These are phyloP conservation scores for Eleutherodactylus coqui DNA, from an alignment of 2,797 vertebrate species.

Conservation along the genomic window DNA sequence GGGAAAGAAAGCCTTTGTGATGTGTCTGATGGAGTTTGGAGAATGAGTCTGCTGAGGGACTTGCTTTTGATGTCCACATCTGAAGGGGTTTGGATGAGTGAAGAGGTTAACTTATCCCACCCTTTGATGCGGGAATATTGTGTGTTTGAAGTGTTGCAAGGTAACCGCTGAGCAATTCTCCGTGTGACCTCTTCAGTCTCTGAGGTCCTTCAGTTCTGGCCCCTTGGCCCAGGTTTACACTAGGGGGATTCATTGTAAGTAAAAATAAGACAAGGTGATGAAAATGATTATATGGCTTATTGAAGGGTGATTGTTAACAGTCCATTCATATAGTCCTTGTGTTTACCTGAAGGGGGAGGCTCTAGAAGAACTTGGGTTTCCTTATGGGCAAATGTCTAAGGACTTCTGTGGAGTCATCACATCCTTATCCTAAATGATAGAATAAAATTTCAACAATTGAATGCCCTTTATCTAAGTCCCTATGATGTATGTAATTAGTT, in stretches of 20 bases:
- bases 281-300: constrained; percentile 18
- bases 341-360: background rate
- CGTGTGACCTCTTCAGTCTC: constrained; percentile 24
- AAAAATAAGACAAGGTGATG: constrained; percentile 28
- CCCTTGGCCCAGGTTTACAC: background rate
- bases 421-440: background rate
- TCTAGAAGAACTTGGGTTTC: background rate
- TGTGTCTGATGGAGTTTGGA: constrained; percentile 46
- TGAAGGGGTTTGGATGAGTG: constrained; percentile 34
- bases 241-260: constrained; percentile 17
- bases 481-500: too few species aligned
- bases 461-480: background rate
- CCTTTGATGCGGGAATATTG: constrained; percentile 50
- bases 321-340: background rate
- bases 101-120: constrained; percentile 46
- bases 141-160: constrained; percentile 22
- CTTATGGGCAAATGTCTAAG: background rate
- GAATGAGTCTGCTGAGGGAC: constrained; percentile 22
- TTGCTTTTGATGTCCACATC: constrained; percentile 41
- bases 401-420: background rate
- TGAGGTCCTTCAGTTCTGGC: constrained; percentile 5
- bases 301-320: background rate
- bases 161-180: background rate
- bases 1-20: constrained; percentile 25
- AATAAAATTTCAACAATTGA: background rate